Percentiles rank a stretch among this genome's conserved stretches.
Conservation (phyloP, 2,797 vertebrate species). For the Helarctos malayanus region DNA sequence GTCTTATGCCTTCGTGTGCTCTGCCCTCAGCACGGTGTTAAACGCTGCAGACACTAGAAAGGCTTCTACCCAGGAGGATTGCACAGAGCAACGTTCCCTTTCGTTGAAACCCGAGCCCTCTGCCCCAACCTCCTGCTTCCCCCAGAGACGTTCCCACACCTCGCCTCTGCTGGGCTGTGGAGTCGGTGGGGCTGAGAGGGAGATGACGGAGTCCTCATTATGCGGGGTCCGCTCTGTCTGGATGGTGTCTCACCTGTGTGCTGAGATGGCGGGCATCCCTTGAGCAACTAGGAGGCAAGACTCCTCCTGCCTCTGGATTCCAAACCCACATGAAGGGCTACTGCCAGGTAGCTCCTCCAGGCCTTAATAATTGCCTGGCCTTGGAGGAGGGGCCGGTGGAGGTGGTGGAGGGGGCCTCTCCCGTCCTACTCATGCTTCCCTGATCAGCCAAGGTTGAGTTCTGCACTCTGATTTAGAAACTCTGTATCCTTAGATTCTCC, state of each 20-base stretch:
- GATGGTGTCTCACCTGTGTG: rapidly evolving
- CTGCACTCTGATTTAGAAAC: background rate
- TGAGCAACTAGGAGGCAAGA: rapidly evolving
- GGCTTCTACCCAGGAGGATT: rapidly evolving
- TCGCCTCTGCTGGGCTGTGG: background rate
- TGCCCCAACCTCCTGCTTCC: background rate
- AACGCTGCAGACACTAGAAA: rapidly evolving
- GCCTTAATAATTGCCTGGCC: background rate
- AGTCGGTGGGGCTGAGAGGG: background rate
- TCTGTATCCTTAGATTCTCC: background rate
- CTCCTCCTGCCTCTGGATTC: background rate
- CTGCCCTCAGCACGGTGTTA: rapidly evolving
- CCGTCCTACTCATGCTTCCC: background rate
- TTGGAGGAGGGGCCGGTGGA: no score
- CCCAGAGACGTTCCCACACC: background rate
- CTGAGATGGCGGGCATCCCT: background rate
- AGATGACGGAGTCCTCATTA: no score
- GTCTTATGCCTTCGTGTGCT: rapidly evolving
- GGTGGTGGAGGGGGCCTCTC: background rate
- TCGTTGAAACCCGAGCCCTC: no score
- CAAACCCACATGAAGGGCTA: rapidly evolving
- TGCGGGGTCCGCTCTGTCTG: background rate
- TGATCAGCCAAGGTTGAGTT: background rate
- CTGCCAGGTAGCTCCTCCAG: rapidly evolving
- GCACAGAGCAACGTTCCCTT: rapidly evolving